These are phyloP conservation scores for Ceratitis capitata DNA, from an alignment of 1,140 invertebrate species.

Conservation along the genomic window DNA sequence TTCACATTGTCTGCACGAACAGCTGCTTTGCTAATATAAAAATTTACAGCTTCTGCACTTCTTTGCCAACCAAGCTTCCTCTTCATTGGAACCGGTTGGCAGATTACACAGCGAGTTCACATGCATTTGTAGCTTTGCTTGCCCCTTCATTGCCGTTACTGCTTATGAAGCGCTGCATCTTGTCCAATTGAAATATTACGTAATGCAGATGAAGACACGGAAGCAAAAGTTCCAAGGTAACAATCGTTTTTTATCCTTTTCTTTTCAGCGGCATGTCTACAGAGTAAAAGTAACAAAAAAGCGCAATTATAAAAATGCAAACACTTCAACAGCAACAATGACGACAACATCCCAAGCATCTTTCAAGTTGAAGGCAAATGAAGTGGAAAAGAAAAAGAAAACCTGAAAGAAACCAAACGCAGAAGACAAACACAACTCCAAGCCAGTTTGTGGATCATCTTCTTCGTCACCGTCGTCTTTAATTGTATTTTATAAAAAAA, in stretches of 20 bases:
- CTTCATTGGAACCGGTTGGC: not conserved
- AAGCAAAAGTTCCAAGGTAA: not conserved
- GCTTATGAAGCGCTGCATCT: not conserved
- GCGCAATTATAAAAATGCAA: not conserved
- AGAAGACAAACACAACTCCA: not conserved
- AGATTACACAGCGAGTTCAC: not conserved
- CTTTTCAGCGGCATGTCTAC: too few relatives aligned
- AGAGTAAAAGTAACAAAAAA: not conserved
- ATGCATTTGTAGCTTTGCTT: not conserved
- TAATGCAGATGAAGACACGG: not conserved
- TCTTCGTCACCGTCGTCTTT: not conserved
- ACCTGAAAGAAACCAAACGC: not conserved
- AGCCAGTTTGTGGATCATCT: not conserved
- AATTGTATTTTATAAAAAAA: too few relatives aligned
- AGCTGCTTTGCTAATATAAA: not conserved
- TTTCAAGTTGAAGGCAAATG: not conserved
- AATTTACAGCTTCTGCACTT: not conserved
- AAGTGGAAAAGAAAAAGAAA: not conserved
- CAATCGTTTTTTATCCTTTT: not conserved
- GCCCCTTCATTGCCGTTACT: not conserved
- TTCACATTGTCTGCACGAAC: not conserved
- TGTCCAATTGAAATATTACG: not conserved
- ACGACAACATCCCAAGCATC: not conserved
- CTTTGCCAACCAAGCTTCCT: not conserved
- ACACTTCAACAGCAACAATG: not conserved